Percentiles rank a stretch among this genome's conserved stretches.
These are phyloP conservation scores for Sussaba pulchella DNA, from an alignment of 2,888 invertebrate species.

Conservation along the genomic window DNA sequence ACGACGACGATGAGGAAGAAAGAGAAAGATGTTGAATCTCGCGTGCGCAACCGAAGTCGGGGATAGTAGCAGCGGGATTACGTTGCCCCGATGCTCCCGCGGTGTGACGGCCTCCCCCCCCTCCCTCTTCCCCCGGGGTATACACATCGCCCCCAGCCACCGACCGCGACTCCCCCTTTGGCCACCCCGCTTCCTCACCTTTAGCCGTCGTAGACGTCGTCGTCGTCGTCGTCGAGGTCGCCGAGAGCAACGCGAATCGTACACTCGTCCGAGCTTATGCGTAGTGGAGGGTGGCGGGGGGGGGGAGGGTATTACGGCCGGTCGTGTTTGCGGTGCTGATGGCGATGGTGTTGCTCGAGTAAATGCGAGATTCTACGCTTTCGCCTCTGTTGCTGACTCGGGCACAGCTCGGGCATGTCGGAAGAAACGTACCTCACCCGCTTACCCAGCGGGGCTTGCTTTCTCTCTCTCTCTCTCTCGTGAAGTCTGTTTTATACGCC, in stretches of 20 bases:
- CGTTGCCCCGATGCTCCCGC: too few relatives aligned
- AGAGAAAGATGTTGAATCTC: constrained; percentile 39
- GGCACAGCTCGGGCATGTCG: constrained; percentile 9
- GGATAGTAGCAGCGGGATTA: constrained; percentile 40
- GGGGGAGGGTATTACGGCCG: background rate
- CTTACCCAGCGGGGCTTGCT: constrained; percentile 23
- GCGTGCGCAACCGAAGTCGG: constrained; percentile 51
- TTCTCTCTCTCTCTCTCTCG: too few relatives aligned
- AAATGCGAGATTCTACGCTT: constrained; percentile 52
- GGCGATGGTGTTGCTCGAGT: constrained; percentile 30
- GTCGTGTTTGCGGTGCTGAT: background rate
- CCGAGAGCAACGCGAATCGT: constrained; percentile 24
- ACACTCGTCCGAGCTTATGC: constrained; percentile 36
- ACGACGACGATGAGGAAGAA: constrained; percentile 31
- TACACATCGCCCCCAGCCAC: constrained; percentile 44
- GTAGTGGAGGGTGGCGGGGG: background rate
- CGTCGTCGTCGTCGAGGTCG: constrained; percentile 37
- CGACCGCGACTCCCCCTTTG: constrained; percentile 57
- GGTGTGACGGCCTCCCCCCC: constrained; percentile 32
- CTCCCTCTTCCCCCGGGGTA: too few relatives aligned
- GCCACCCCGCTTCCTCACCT: constrained; percentile 43
- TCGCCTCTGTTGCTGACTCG: constrained; percentile 15
- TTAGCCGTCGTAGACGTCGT: constrained; percentile 65
- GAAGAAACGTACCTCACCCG: constrained; percentile 30
- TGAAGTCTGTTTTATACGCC: constrained; percentile 47